Percentiles rank a stretch among this genome's conserved stretches.
phyloP scores from a whole-genome alignment of 37 sponge, comb jelly and placozoan species.

The Oopsacas minuta region DNA sequence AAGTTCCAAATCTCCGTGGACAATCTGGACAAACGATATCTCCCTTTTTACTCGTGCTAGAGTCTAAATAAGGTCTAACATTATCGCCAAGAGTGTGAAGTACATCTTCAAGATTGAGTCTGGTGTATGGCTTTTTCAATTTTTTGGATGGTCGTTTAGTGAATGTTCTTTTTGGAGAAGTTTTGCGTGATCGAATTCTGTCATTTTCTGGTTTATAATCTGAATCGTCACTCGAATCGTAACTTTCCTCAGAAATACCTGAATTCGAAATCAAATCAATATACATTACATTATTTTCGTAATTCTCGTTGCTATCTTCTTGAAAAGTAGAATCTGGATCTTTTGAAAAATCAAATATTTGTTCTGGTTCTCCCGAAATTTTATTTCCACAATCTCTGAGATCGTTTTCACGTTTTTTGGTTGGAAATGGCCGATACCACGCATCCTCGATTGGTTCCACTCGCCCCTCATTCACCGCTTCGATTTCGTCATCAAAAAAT shows the following conservation, averaged over 20 bases:
- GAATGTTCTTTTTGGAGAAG: neutral
- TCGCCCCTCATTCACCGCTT: neutral
- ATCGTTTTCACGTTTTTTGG: neutral
- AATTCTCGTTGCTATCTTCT: neutral
- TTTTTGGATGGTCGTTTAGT: neutral
- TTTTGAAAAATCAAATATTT: neutral
- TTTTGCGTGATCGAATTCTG: neutral
- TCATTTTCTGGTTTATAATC: neutral
- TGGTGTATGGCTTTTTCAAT: neutral
- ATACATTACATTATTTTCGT: neutral
- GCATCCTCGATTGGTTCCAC: slow-evolving; percentile 10
- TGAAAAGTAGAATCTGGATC: neutral
- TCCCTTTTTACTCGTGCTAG: neutral
- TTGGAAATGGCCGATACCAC: neutral
- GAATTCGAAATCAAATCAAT: neutral
- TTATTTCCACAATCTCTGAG: neutral
- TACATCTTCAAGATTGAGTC: neutral
- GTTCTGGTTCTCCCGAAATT: no score
- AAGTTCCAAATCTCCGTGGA: neutral
- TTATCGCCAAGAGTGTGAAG: neutral
- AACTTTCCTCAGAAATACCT: neutral
- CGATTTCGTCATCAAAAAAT: slow-evolving; percentile 15
- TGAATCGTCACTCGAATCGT: neutral
- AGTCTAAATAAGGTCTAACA: neutral
- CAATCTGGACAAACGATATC: neutral